Evolutionary conservation across 2,113 vertebrate genomes (phyloP).

Genomic region (Damaliscus lunatus): DNA sequence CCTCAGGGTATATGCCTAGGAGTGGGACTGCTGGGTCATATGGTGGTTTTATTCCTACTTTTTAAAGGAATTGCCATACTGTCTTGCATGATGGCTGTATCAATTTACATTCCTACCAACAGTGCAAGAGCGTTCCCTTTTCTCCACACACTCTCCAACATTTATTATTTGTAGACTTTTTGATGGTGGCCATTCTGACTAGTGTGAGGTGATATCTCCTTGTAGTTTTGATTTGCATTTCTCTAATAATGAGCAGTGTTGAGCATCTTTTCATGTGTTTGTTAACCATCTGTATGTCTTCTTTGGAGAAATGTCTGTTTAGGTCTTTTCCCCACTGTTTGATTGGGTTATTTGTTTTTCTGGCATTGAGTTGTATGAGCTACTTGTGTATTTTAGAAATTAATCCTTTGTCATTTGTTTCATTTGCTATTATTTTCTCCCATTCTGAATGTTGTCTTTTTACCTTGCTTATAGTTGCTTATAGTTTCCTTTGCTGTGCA

Average conservation of each 20-base stretch:
- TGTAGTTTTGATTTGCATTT: not conserved
- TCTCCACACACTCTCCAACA: not conserved
- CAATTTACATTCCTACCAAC: not conserved
- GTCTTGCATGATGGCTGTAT: not conserved
- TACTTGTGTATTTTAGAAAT: not conserved
- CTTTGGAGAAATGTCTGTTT: not conserved
- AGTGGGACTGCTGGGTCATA: not conserved
- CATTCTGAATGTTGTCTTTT: not conserved
- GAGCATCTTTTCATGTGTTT: not conserved
- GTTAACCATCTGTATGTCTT: not conserved
- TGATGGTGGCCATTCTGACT: not conserved
- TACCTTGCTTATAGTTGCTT: not conserved
- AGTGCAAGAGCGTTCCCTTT: not conserved
- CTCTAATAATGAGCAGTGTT: not conserved
- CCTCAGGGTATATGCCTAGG: not conserved
- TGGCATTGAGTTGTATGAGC: not conserved
- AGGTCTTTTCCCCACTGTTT: not conserved
- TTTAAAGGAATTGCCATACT: not conserved
- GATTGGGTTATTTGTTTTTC: not conserved
- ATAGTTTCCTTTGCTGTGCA: not conserved
- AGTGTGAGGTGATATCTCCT: not conserved
- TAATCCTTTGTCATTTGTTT: not conserved
- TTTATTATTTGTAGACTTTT: not conserved
- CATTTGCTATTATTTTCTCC: not conserved
- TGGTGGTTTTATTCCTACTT: not conserved